Percentiles rank a stretch among this genome's conserved stretches.
Evolutionary conservation across 2,113 vertebrate species (phyloP).

Genomic region (Spheniscus mendiculus): DNA sequence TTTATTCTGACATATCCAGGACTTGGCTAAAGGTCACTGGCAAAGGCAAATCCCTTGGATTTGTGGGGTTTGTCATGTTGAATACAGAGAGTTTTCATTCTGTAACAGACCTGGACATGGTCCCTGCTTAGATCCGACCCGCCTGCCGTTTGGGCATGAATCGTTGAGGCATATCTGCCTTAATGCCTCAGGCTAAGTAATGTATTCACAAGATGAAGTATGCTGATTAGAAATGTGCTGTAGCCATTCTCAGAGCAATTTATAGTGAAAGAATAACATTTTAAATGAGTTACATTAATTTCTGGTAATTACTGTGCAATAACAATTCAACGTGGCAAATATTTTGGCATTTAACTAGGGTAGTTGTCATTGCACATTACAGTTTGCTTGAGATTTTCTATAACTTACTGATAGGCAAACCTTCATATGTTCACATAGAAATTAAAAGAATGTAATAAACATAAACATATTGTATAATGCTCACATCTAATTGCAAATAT

Average conservation of each 20-base stretch:
- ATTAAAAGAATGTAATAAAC: neutral
- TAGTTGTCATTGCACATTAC: neutral
- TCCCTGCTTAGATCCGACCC: neutral
- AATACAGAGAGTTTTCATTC: neutral
- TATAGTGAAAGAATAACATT: neutral
- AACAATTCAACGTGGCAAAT: neutral
- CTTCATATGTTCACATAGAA: neutral
- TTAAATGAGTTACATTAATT: conserved; percentile 36
- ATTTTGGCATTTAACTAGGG: conserved; percentile 7
- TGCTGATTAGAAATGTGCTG: neutral
- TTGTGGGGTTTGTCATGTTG: neutral
- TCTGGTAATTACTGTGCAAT: neutral
- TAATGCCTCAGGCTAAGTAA: neutral
- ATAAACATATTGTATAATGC: neutral
- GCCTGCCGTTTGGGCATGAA: neutral
- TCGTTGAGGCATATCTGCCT: neutral
- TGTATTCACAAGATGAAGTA: neutral
- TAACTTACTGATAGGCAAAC: neutral
- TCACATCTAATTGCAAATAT: neutral
- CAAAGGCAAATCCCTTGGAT: neutral
- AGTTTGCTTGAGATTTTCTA: conserved; percentile 1
- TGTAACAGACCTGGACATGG: neutral
- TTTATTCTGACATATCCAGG: conserved; percentile 25
- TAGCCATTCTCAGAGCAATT: neutral
- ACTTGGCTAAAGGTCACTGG: neutral